Evolutionary conservation across 2,113 vertebrate genomes (phyloP).

Genomic region (Scomber colias): DNA sequence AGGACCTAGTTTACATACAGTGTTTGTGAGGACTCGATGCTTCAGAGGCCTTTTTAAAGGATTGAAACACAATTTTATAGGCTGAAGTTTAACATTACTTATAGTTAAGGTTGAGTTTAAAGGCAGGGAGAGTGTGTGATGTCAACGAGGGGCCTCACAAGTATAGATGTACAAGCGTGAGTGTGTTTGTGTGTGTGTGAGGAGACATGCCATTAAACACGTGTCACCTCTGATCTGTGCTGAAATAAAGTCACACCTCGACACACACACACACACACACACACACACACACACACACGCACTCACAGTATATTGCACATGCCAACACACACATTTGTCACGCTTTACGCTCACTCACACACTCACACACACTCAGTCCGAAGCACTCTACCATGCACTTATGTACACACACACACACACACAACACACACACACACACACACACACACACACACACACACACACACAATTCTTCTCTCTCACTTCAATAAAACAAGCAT

Average conservation of each 20-base stretch:
- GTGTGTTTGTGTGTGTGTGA: not conserved
- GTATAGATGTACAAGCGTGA: too few species aligned
- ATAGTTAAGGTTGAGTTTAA: not conserved
- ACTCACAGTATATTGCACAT: not conserved
- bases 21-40: too few species aligned
- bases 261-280: not conserved
- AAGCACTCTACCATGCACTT: conserved; percentile 6
- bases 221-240: conserved; percentile 12
- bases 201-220: conserved; percentile 9
- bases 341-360: not conserved
- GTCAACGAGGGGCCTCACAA: not conserved
- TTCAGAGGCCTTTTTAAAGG: too few species aligned
- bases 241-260: conserved; percentile 9
- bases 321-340: conserved; percentile 14
- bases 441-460: not conserved
- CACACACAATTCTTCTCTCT: conserved; percentile 19
- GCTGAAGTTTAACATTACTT: too few species aligned
- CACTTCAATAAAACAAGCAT: conserved; percentile 93
- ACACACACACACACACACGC: not conserved
- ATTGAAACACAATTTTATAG: too few species aligned
- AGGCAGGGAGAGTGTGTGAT: not conserved
- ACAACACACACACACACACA: not conserved
- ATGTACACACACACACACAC: not conserved
- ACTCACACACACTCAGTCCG: conserved; percentile 14
- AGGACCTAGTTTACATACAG: too few species aligned